These are phyloP conservation scores for Anas capensis DNA, from an alignment of 2,797 vertebrate genomes.

Conservation along the genomic window DNA sequence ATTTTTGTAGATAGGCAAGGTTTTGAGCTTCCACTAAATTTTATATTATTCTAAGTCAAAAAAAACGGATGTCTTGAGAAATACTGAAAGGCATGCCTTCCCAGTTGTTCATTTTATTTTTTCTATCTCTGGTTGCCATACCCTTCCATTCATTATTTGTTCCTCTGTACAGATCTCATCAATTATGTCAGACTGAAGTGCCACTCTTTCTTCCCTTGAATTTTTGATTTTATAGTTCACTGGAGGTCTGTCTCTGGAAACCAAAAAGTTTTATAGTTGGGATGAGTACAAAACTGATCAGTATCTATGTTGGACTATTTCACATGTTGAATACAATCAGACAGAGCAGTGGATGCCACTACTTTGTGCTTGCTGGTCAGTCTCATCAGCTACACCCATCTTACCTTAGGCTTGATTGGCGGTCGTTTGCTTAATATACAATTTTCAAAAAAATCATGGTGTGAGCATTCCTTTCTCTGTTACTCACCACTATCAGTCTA, in stretches of 20 bases:
- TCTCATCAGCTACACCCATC: not conserved
- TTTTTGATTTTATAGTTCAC: not conserved
- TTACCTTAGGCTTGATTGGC: not conserved
- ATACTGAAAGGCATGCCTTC: not conserved
- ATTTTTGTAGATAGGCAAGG: not conserved
- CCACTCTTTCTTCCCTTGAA: not conserved
- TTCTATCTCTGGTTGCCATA: not conserved
- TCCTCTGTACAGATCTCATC: not conserved
- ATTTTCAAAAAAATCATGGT: fast-evolving
- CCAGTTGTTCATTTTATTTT: not conserved
- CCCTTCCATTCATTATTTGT: not conserved
- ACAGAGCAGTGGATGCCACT: not conserved
- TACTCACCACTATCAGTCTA: not conserved
- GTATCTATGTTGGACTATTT: not conserved
- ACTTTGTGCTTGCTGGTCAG: not conserved
- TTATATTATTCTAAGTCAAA: not conserved
- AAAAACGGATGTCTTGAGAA: not conserved
- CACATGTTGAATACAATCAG: not conserved
- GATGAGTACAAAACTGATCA: not conserved
- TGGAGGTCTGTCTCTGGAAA: not conserved
- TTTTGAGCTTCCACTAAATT: not conserved
- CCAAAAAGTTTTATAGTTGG: not conserved
- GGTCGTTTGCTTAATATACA: not conserved
- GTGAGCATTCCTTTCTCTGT: not conserved
- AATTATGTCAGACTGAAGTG: not conserved